A percentile compares a stretch with the other conserved stretches of the same genome.
phyloP scores from a whole-genome alignment of 2,888 invertebrate species.

The Limenitis camilla region DNA sequence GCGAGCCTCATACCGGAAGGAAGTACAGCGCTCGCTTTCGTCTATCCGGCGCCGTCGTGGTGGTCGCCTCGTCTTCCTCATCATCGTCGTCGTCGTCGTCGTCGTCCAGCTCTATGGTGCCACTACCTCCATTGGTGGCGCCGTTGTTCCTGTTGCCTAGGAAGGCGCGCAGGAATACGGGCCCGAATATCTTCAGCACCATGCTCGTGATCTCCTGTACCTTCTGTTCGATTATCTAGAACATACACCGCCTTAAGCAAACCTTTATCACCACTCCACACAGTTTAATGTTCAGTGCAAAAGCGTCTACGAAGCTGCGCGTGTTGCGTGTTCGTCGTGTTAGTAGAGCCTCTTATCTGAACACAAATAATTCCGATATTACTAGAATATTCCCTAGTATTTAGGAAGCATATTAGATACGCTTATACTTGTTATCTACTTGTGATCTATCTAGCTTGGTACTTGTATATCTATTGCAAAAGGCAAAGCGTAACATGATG shows the following conservation, averaged over 20 bases:
- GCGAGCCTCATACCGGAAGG: constrained; percentile 60
- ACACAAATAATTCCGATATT: neutral
- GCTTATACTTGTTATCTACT: too few relatives aligned
- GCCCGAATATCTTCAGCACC: constrained; percentile 84
- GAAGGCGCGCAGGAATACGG: constrained; percentile 79
- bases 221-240: constrained; percentile 83
- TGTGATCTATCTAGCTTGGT: too few relatives aligned
- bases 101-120: constrained; percentile 65
- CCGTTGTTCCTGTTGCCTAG: constrained; percentile 68
- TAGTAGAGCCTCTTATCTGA: too few relatives aligned
- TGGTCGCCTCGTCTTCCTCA: constrained; percentile 67
- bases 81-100: constrained; percentile 76
- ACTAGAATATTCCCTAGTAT: neutral
- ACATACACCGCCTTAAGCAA: constrained; percentile 57
- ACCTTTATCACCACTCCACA: constrained; percentile 27
- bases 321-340: too few relatives aligned
- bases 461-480: neutral
- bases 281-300: constrained; percentile 5
- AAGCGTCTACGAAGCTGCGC: constrained; percentile 1
- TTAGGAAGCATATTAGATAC: neutral
- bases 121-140: constrained; percentile 51
- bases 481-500: neutral
- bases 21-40: constrained; percentile 52
- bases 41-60: constrained; percentile 31
- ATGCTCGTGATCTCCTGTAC: constrained; percentile 83